Conservation (phyloP, 2,113 vertebrate species). For the Pelobates fuscus region DNA sequence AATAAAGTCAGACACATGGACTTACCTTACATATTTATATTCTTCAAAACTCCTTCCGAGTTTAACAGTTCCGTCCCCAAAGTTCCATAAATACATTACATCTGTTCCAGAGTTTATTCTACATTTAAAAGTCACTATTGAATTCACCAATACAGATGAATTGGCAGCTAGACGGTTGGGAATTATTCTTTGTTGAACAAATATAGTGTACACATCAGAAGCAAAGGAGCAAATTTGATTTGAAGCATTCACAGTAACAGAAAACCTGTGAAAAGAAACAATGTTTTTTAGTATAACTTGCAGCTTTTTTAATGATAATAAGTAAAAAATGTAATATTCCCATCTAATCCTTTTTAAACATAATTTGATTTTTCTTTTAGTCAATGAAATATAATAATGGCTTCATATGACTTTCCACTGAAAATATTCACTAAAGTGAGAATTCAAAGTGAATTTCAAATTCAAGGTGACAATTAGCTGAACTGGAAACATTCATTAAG, state of each 20-base stretch:
- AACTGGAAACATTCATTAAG: no score
- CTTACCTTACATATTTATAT: slow-evolving; percentile 71
- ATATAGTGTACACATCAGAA: slow-evolving; percentile 63
- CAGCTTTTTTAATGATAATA: no score
- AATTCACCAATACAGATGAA: slow-evolving; percentile 67
- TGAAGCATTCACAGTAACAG: slow-evolving; percentile 61
- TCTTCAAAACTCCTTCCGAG: slow-evolving; percentile 57
- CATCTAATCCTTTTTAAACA: no score
- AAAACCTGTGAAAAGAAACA: slow-evolving; percentile 69
- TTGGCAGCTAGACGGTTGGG: slow-evolving; percentile 67
- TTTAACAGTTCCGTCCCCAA: slow-evolving; percentile 70
- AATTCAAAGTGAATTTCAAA: no score
- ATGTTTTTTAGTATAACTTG: no score
- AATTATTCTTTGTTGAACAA: slow-evolving; percentile 67
- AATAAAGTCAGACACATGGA: no score
- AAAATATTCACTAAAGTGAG: no score
- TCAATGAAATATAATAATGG: no score
- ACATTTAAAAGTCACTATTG: slow-evolving; percentile 65
- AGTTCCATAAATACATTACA: slow-evolving; percentile 72
- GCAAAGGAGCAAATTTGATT: slow-evolving; percentile 50
- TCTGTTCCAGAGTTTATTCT: slow-evolving; percentile 70
- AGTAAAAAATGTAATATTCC: no score
- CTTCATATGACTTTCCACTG: no score
- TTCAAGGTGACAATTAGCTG: no score
- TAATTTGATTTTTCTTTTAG: no score